These are phyloP conservation scores for Amphiprion ocellaris DNA, from an alignment of 2,113 vertebrate species.

Conservation along the genomic window DNA sequence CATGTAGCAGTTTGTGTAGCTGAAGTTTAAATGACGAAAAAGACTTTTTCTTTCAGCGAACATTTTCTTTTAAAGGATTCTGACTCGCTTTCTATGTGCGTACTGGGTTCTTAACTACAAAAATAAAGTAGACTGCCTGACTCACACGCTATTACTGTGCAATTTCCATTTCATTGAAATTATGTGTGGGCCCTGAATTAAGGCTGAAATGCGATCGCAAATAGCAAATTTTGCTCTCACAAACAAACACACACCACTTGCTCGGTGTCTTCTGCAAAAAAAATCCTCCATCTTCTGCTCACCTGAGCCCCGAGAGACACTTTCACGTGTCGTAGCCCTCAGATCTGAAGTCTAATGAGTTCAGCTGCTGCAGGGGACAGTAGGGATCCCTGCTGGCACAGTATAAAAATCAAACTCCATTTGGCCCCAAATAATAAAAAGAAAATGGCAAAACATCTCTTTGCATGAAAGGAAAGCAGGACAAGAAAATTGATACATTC, in stretches of 20 bases:
- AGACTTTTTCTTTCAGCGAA: neutral
- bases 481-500: constrained; percentile 6
- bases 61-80: neutral
- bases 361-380: constrained; percentile 46
- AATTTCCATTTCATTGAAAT: constrained; percentile 17
- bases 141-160: neutral
- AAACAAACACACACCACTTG: neutral
- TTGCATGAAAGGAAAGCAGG: neutral
- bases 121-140: neutral
- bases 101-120: neutral
- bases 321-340: constrained; percentile 56
- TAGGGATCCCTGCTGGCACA: constrained; percentile 39
- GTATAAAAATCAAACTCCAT: constrained; percentile 38
- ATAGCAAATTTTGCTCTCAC: constrained; percentile 9
- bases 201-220: neutral
- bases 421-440: constrained; percentile 32
- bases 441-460: constrained; percentile 16
- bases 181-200: neutral
- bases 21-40: neutral
- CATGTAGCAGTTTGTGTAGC: neutral
- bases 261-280: neutral
- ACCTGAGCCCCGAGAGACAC: constrained; percentile 61
- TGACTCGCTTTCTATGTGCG: neutral
- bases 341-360: constrained; percentile 56
- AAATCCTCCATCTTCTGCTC: constrained; percentile 29